phyloP scores from a whole-genome alignment of 2,113 vertebrate genomes.

The Vicugna pacos region DNA sequence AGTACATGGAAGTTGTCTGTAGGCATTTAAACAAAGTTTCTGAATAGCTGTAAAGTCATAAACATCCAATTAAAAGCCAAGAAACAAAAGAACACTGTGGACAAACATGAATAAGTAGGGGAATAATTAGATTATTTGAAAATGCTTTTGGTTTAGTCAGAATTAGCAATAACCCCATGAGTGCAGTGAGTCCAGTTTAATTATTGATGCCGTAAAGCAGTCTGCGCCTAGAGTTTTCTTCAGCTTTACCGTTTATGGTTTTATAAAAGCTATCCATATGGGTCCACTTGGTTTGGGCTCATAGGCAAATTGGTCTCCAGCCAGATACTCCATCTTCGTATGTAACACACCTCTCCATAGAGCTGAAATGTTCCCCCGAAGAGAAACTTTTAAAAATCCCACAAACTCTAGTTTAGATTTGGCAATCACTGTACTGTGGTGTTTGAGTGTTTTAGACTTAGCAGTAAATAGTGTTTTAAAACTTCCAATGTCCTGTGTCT shows the following conservation, averaged over 20 bases:
- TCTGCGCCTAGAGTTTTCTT: constrained; percentile 64
- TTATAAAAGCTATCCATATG: constrained; percentile 83
- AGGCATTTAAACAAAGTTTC: constrained; percentile 59
- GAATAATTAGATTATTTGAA: constrained; percentile 73
- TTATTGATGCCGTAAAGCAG: constrained; percentile 78
- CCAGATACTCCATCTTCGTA: constrained; percentile 88
- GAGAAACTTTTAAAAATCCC: constrained; percentile 75
- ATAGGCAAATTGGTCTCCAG: constrained; percentile 83
- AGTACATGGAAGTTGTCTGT: constrained; percentile 18
- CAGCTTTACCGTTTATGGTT: constrained; percentile 77
- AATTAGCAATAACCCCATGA: constrained; percentile 79
- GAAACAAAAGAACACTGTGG: constrained; percentile 11
- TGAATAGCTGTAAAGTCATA: constrained; percentile 75
- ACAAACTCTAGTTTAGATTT: constrained; percentile 85
- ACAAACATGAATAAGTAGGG: constrained; percentile 80
- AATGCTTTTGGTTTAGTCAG: constrained; percentile 74
- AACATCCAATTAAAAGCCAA: constrained; percentile 66
- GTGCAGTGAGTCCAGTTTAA: constrained; percentile 76
- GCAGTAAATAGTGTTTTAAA: constrained; percentile 87
- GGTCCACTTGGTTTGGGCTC: constrained; percentile 84
- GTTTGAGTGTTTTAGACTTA: constrained; percentile 85
- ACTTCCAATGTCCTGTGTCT: constrained; percentile 84
- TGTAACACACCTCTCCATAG: constrained; percentile 82
- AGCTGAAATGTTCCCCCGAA: constrained; percentile 85
- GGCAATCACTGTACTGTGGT: constrained; percentile 82